Evolutionary conservation across 2,888 invertebrate species (phyloP), one percentile per base, ranked within the genome.

Genomic region (Epicampocera succincta): DNA sequence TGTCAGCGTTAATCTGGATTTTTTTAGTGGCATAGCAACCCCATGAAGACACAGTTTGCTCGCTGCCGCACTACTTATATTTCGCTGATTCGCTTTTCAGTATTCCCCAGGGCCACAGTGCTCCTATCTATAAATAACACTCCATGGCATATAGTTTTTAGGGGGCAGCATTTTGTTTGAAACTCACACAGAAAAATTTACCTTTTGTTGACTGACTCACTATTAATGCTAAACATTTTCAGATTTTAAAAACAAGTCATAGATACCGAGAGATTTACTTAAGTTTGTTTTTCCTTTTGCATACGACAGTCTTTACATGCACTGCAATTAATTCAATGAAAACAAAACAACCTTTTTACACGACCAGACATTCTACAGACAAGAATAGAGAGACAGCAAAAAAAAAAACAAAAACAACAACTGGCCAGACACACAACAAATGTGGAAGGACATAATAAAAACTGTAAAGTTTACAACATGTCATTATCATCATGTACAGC

Each of bases 381-480:
- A 76, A 69, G 74, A 80, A 71, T 54, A 60, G 5, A 65, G 12
- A 66, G 1, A 44, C 48, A 38, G 33, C 38, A n/a, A 46, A 52
- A 50, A 52, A 65, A 76, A 77, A 56, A 21, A 33, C 21, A 52
- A 12, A 40, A 52, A 33, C 69, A 54, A 69, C 46, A 77, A 29
- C 56, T 56, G 46, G 40, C 54, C 56, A 77, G 69, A 76, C 76
- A 54, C 21, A 69, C 66, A 61, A 54, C 54, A 71, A 72, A 75
- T 56, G 52, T 75, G 71, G 25, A 58, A 66, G 76, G 65, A 75
- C 75, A 66, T 21, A 75, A 52, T 44, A 71, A 71, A 74, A 80
- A 76, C 71, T 54, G 73, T 60, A 42, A 65, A 75, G 80, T 60
- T 65, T 58, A 72, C 61, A 42, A 76, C 76, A 76, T 77, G 76